Evolutionary conservation across 1,140 invertebrate species (phyloP), one percentile per base, ranked within the genome.

Genomic region (Macrosteles quadrilineatus): DNA sequence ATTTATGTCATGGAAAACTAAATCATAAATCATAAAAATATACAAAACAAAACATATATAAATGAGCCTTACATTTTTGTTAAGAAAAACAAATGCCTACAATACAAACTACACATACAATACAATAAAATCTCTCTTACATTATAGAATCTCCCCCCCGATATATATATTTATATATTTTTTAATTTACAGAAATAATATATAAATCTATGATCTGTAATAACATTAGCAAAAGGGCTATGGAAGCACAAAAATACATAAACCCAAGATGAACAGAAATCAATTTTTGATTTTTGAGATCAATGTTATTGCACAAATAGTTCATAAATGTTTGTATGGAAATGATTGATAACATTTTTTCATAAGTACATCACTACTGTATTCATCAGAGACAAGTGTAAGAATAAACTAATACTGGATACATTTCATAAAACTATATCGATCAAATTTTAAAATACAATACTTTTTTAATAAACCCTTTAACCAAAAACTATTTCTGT

Each of bases 31-130:
- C 2, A 31, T n/a, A 19, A 32, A 31, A 3, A 32, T 32, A 40
- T 19, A 32, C 12, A 29, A 62, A 12, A 64, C 2, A 31, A 32
- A n/a, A 64, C 4, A 32, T 64, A 64, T 14, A 25, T 3, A 62
- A 62, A n/a, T 27, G 29, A 31, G 14, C 23, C 23, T 6, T 29
- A 27, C 9, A 29, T 25, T 31, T 9, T 14, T 32, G 14, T 31
- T 31, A 30, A 3, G 27, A 31, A 32, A 32, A 32, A 64, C 59
- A 64, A 32, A 11, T 14, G 14, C 29, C 59, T 64, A 29, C 29
- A 64, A 64, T 64, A 30, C 57, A 62, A 64, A 64, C 59, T 64
- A 64, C 29, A 64, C 31, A 32, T 62, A 62, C 29, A 62, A 12
- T 62, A 17, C 11, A 64, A 32, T 32, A 64, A 32, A 64, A 64